Evolutionary conservation across 1,140 invertebrate genomes (phyloP), one percentile per base, ranked within the genome.

Genomic region (Trichomalopsis sarcophagae): DNA sequence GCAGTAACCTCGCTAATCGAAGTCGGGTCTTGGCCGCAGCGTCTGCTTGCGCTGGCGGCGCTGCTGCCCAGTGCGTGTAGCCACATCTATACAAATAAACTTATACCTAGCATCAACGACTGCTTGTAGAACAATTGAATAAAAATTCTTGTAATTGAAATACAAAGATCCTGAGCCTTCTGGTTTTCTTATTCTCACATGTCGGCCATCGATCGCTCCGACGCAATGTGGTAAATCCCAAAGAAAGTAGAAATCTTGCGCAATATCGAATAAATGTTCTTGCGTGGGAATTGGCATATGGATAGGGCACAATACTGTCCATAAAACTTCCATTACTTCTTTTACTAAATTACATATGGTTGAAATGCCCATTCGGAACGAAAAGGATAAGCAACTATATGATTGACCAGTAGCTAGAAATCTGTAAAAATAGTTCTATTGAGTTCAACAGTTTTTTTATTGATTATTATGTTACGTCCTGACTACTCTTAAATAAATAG

Each of bases 71-170:
- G n/a, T n/a, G n/a, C n/a, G n/a, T n/a, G n/a, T n/a, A n/a, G n/a
- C n/a, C n/a, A n/a, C n/a, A n/a, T n/a, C n/a, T 13, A 47, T 13
- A 47, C 7, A 3, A 3, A 47, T 47, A 13, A 47, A 47, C 11
- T 13, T 9, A 7, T 10, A 13, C 11, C 44, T 2, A 13, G 44
- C 44, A 47, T 47, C 44, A 13, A 47, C 44, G 7, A 47, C 44
- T 10, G 44, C 44, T 47, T 47, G 44, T 2, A 47, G 44, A 47
- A 47, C 44, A 47, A 47, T 47, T 2, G 44, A 47, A 47, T 47
- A 47, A 47, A 47, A 47, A 0, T 47, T 47, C 6, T 94, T 94
- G 76, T 94, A 93, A 87, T 94, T 94, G 80, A 89, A 93, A 87
- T 87, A 94, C 17, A 88, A 66, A 9, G 90, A 88, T 68, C 92